Percentiles rank a stretch among this genome's conserved stretches.
Conservation (phyloP, 2,113 vertebrate species). For the Apodemus speciosus region DNA sequence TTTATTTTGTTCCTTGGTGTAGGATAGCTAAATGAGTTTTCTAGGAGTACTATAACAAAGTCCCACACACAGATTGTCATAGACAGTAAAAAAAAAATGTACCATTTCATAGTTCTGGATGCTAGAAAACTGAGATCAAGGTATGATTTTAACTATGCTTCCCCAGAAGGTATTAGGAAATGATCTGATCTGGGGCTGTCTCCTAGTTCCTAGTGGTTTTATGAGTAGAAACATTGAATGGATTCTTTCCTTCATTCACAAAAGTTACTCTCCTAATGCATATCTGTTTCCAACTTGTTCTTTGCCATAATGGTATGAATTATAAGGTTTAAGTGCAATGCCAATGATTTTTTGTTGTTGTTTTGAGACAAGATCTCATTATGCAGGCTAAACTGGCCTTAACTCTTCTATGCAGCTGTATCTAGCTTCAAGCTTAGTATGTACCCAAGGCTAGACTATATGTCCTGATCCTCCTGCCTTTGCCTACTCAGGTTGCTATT, state of each 20-base stretch:
- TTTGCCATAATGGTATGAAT: slow-evolving; percentile 5
- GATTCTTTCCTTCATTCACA: not conserved
- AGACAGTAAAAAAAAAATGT: not conserved
- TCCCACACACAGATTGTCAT: not conserved
- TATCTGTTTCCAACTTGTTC: not conserved
- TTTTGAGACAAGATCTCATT: not conserved
- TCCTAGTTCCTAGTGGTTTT: not conserved
- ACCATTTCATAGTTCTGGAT: not conserved
- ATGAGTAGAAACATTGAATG: not conserved
- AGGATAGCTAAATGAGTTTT: not conserved
- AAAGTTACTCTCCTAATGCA: not conserved
- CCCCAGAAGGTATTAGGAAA: not conserved
- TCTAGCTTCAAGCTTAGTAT: not conserved
- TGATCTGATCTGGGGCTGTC: not conserved
- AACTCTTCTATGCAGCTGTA: not conserved
- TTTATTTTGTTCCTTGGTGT: not conserved
- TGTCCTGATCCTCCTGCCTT: not conserved
- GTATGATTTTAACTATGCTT: not conserved
- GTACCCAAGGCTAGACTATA: not conserved
- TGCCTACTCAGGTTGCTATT: not conserved
- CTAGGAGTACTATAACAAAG: not conserved
- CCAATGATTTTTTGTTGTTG: not conserved
- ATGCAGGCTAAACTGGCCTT: not conserved
- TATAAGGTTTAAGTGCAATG: not conserved
- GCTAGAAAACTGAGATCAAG: not conserved